Percentiles rank a stretch among this genome's conserved stretches.
Conservation (phyloP, 1,140 invertebrate species). For the Sipha flava region DNA sequence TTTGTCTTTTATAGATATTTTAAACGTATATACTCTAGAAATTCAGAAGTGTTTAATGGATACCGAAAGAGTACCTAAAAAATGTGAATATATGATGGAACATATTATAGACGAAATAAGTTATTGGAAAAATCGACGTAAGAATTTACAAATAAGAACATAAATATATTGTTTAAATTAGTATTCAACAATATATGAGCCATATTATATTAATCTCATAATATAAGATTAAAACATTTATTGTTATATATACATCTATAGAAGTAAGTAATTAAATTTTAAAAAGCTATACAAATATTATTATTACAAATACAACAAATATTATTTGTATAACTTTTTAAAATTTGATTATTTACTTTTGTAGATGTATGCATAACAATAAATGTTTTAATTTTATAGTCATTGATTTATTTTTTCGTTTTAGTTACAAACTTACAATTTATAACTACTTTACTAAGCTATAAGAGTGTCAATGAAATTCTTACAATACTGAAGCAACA, state of each 20-base stretch:
- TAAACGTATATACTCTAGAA: background rate
- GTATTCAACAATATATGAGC: too few relatives aligned
- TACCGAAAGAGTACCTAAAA: background rate
- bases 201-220: too few relatives aligned
- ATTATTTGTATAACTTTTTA: too few relatives aligned
- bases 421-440: background rate
- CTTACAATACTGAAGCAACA: background rate
- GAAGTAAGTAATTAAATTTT: too few relatives aligned
- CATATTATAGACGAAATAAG: constrained; percentile 5
- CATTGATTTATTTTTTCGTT: background rate
- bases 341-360: too few relatives aligned
- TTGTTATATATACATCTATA: too few relatives aligned
- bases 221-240: too few relatives aligned
- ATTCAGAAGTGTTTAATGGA: constrained; percentile 16
- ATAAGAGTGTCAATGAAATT: background rate
- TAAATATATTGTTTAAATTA: too few relatives aligned
- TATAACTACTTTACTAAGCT: background rate
- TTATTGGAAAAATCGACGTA: constrained; percentile 11
- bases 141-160: background rate
- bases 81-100: constrained; percentile 22
- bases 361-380: too few relatives aligned
- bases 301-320: too few relatives aligned
- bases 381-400: background rate
- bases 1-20: background rate
- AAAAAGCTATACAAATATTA: too few relatives aligned